Evolutionary conservation across 2,113 vertebrate genomes (phyloP).

Genomic region (Polypterus bichir): DNA sequence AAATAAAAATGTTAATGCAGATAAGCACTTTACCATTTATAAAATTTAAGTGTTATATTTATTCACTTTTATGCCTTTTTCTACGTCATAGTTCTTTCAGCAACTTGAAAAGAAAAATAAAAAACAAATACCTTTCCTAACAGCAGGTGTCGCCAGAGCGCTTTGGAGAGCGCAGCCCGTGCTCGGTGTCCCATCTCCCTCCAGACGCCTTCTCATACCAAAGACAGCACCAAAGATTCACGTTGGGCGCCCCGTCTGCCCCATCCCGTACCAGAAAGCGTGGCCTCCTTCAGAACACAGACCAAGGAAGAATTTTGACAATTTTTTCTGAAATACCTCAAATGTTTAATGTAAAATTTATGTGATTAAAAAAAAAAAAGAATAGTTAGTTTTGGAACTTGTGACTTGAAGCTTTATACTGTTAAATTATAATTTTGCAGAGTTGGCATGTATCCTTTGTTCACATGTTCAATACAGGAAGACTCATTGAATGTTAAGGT

Average conservation of each 20-base stretch:
- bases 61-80: too few relatives aligned
- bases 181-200: too few relatives aligned
- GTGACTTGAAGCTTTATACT: slow-evolving; percentile 99
- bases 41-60: too few relatives aligned
- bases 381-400: slow-evolving; percentile 99
- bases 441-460: slow-evolving; percentile 71
- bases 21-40: too few relatives aligned
- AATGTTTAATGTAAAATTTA: slow-evolving; percentile 99
- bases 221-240: slow-evolving; percentile 38
- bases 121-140: too few relatives aligned
- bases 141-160: too few relatives aligned
- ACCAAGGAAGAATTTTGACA: slow-evolving; percentile 91
- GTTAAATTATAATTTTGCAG: slow-evolving; percentile 83
- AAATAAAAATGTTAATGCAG: too few relatives aligned
- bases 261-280: neutral
- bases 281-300: slow-evolving; percentile 52
- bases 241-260: slow-evolving; percentile 18
- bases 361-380: slow-evolving; percentile 76
- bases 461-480: slow-evolving; percentile 69
- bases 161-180: too few relatives aligned
- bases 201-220: neutral
- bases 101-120: too few relatives aligned
- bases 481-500: slow-evolving; percentile 82
- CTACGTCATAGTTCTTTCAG: too few relatives aligned
- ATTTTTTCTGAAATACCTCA: slow-evolving; percentile 99